phyloP scores from a whole-genome alignment of 1,140 invertebrate species.

The Halictus rubicundus region DNA sequence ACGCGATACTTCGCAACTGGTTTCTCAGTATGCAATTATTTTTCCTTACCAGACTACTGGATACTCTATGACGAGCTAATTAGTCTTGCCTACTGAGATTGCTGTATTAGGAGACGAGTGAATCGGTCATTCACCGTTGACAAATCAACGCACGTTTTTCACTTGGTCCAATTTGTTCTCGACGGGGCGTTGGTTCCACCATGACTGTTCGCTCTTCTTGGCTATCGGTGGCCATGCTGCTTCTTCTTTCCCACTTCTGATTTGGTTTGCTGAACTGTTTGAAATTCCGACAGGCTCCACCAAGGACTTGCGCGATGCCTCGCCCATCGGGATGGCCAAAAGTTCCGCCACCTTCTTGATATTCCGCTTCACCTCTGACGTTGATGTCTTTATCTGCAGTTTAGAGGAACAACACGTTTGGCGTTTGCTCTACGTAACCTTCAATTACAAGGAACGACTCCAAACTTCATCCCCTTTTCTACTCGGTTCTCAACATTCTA shows the following conservation, averaged over 20 bases:
- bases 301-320: conserved; percentile 39
- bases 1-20: too few species aligned
- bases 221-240: neutral
- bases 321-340: conserved; percentile 55
- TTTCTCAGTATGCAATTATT: too few species aligned
- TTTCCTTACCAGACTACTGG: too few species aligned
- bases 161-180: conserved; percentile 4
- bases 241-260: conserved; percentile 15
- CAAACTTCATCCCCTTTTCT: too few species aligned
- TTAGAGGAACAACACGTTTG: neutral
- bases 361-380: conserved; percentile 66
- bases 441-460: too few species aligned
- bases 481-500: too few species aligned
- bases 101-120: too few species aligned
- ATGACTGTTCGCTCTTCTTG: neutral
- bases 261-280: conserved; percentile 28
- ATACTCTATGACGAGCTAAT: too few species aligned
- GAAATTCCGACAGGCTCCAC: conserved; percentile 47
- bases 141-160: neutral
- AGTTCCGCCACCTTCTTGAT: conserved; percentile 69
- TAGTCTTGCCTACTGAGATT: too few species aligned
- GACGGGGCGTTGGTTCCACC: neutral
- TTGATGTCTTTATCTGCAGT: conserved; percentile 66
- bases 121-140: too few species aligned
- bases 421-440: too few species aligned